Evolutionary conservation across 2,113 vertebrate species (phyloP).

Genomic region (Podarcis cretensis): DNA sequence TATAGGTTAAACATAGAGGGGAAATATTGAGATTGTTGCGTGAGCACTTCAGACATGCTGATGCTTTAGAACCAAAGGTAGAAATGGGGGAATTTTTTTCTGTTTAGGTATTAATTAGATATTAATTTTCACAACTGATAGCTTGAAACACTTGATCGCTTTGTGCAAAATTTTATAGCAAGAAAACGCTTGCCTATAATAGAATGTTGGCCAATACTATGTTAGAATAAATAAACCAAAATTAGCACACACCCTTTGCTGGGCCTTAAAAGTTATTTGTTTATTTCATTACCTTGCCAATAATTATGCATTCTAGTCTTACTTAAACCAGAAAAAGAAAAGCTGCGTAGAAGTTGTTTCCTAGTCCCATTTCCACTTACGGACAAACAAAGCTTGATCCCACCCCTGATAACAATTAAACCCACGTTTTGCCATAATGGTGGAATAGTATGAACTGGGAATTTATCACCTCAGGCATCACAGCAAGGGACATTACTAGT

Average conservation of each 20-base stretch:
- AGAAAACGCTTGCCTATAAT: not conserved
- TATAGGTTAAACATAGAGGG: not conserved
- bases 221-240: not conserved
- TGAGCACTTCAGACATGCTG: not conserved
- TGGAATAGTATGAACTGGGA: conserved; percentile 58
- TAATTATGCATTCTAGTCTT: not conserved
- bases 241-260: not conserved
- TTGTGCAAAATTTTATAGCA: not conserved
- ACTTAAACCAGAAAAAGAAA: not conserved
- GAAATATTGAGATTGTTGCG: not conserved
- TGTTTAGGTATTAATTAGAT: too few species aligned
- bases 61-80: not conserved
- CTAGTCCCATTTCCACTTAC: not conserved
- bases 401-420: conserved; percentile 70
- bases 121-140: not conserved
- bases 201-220: not conserved
- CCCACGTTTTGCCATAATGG: conserved; percentile 53
- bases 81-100: too few species aligned
- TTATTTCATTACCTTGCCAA: not conserved
- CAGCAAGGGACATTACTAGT: conserved; percentile 56
- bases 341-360: not conserved
- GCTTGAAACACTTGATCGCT: not conserved
- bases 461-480: conserved; percentile 68
- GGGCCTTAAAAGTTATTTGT: not conserved
- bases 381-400: conserved; percentile 50